These are phyloP conservation scores for Deroplatys truncata DNA, from an alignment of 2,888 invertebrate genomes.

Conservation along the genomic window DNA sequence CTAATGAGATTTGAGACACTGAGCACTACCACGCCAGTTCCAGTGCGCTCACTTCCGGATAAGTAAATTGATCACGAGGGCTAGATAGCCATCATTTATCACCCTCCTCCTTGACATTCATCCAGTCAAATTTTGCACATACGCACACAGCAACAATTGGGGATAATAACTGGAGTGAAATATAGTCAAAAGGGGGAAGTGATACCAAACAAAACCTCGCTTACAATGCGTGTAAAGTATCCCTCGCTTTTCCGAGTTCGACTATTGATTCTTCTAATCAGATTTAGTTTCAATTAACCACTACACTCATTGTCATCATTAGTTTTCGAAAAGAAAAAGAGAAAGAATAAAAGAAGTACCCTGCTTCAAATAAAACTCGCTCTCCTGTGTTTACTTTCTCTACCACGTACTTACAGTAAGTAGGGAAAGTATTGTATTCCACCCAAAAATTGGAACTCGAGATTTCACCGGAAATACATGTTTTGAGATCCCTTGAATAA, in stretches of 20 bases:
- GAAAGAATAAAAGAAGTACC: too few species aligned
- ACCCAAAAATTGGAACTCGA: too few species aligned
- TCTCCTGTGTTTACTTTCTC: too few species aligned
- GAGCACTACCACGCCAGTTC: neutral
- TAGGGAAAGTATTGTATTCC: too few species aligned
- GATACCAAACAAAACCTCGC: neutral
- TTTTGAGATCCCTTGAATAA: too few species aligned
- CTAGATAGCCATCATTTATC: constrained; percentile 10
- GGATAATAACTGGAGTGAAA: neutral
- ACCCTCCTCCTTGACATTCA: constrained; percentile 1
- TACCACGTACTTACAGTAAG: too few species aligned
- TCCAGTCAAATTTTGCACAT: constrained; percentile 7
- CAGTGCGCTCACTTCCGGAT: neutral
- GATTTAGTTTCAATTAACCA: too few species aligned
- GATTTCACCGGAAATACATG: too few species aligned
- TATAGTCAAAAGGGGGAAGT: neutral
- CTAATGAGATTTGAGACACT: neutral
- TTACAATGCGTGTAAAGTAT: neutral
- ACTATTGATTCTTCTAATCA: too few species aligned
- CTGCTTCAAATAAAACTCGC: too few species aligned
- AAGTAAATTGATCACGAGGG: constrained; percentile 15
- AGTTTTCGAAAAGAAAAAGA: too few species aligned
- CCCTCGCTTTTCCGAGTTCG: neutral
- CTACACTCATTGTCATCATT: too few species aligned
- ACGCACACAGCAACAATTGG: neutral